These are phyloP conservation scores for Toxonevra muliebris DNA, from an alignment of 2,888 invertebrate species.

Conservation along the genomic window DNA sequence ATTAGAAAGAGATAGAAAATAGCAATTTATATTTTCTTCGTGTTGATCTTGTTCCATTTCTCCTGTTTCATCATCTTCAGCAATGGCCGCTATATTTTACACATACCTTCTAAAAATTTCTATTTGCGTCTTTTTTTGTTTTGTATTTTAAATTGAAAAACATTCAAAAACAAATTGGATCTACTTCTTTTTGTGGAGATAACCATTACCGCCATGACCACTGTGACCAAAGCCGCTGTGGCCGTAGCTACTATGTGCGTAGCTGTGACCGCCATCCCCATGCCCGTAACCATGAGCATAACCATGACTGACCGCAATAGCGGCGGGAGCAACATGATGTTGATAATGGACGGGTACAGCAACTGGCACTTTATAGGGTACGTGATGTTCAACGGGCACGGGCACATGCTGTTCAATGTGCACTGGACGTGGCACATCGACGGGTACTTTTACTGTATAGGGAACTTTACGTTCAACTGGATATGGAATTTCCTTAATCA, in stretches of 20 bases:
- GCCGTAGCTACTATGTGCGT: constrained; percentile 40
- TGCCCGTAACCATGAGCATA: constrained; percentile 44
- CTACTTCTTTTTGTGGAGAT: constrained; percentile 60
- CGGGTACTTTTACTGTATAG: constrained; percentile 70
- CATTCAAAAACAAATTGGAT: constrained; percentile 38
- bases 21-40: constrained; percentile 5
- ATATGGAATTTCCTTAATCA: constrained; percentile 69
- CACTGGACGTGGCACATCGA: constrained; percentile 69
- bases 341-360: constrained; percentile 60
- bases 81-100: constrained; percentile 35
- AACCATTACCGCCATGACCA: constrained; percentile 35
- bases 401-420: constrained; percentile 69
- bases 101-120: constrained; percentile 44
- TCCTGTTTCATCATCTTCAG: constrained; percentile 21
- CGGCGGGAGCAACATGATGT: constrained; percentile 55
- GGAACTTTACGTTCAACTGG: constrained; percentile 71
- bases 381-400: constrained; percentile 71
- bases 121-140: constrained; percentile 23
- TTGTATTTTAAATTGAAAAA: background rate
- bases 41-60: constrained; percentile 27
- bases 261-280: constrained; percentile 45
- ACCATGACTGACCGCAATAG: constrained; percentile 35
- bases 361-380: constrained; percentile 72
- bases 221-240: constrained; percentile 33
- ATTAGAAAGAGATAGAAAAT: constrained; percentile 20